Evolutionary conservation across 2,113 vertebrate genomes (phyloP), one percentile per base, ranked within the genome.

Genomic region (Perca fluviatilis): DNA sequence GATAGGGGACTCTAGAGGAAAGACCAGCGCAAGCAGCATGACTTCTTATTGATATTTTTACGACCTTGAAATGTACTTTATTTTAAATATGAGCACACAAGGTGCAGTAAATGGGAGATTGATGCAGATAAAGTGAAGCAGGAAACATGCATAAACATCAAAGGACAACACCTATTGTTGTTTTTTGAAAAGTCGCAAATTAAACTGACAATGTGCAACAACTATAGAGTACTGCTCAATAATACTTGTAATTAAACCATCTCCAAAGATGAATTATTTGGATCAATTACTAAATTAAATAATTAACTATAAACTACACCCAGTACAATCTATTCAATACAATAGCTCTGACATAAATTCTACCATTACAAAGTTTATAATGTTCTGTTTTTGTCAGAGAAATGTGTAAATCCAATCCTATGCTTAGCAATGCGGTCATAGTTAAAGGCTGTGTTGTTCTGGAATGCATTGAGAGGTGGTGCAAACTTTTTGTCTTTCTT

Each of bases 31-130:
- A 16, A 19, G 50, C 70, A 33, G 25, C 23, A 16, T 50, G 2
- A 71, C 23, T 47, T 57, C 25, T 46, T 61, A 73, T 43, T 63
- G 18, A 36, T 25, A 14, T 58, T 64, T 30, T 46, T 50, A 30
- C 49, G 64, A 79, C 77, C 25, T 30, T 72, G 74, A 19, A 68
- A 65, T 61, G 36, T 63, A 25, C n/a, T 66, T 66, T 7, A 57
- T 53, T 58, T 18, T 27, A 12, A 8, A 47, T 60, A 3, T 0
- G n/a, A 67, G 33, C 2, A 10, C 49, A 62, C 1, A 53, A 63
- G 15, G 49, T 61, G 67, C 61, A 67, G 6, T 78, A 50, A 82
- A 81, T 7, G 8, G 33, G 16, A 74, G 51, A 50, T 67, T 30
- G 6, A 27, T 43, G 71, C 25, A 54, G 58, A 70, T n/a, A n/a